These are phyloP conservation scores for Saccopteryx leptura DNA, from an alignment of 2,113 vertebrate species.

Conservation along the genomic window DNA sequence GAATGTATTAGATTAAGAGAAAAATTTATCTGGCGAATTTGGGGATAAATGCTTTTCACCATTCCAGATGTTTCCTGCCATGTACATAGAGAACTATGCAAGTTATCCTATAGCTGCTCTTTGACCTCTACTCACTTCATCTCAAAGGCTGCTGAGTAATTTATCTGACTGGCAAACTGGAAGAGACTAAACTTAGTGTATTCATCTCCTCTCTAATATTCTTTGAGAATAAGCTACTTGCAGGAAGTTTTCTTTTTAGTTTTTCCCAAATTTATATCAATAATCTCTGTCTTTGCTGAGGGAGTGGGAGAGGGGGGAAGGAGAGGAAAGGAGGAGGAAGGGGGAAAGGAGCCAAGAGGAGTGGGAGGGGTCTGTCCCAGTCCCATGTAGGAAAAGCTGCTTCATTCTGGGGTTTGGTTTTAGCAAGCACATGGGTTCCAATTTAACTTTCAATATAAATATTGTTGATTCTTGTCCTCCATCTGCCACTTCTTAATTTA, in stretches of 20 bases:
- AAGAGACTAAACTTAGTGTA: not conserved
- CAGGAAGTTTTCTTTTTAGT: not conserved
- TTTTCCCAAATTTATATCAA: not conserved
- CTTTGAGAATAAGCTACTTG: not conserved
- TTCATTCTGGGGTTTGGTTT: not conserved
- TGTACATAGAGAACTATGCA: not conserved
- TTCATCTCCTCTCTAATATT: not conserved
- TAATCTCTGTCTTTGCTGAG: not conserved
- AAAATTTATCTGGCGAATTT: not conserved
- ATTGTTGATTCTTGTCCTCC: not conserved
- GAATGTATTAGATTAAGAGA: not conserved
- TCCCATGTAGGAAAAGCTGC: not conserved
- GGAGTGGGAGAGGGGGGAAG: not conserved
- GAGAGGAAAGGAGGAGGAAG: not conserved
- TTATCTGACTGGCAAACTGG: not conserved
- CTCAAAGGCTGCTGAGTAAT: not conserved
- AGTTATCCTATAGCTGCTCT: not conserved
- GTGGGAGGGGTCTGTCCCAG: accelerated
- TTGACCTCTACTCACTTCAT: not conserved
- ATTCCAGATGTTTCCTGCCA: not conserved
- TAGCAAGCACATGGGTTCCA: not conserved
- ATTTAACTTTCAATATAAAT: not conserved
- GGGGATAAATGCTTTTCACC: not conserved
- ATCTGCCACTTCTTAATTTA: not conserved
- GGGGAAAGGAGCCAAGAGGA: accelerated